These are phyloP conservation scores for Sus cebifrons DNA, from an alignment of 2,797 vertebrate genomes.

Conservation along the genomic window DNA sequence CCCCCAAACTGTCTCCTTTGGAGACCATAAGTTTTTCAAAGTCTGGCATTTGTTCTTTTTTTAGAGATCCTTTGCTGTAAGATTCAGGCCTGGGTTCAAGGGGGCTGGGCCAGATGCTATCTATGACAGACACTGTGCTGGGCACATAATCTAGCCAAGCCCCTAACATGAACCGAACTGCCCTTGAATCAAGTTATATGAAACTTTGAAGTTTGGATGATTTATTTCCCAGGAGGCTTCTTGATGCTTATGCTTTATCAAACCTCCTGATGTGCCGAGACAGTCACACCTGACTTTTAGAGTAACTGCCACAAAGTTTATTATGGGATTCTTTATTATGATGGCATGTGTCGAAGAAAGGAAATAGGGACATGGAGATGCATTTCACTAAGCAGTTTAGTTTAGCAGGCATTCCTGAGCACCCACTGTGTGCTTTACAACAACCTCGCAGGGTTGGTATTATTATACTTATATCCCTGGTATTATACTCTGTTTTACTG, in stretches of 20 bases:
- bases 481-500: not conserved
- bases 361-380: not conserved
- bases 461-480: not conserved
- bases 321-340: not conserved
- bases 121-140: not conserved
- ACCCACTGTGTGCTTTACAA: not conserved
- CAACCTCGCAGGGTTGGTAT: not conserved
- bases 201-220: not conserved
- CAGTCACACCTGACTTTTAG: not conserved
- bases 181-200: not conserved
- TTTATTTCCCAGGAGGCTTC: constrained; percentile 28
- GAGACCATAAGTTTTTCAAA: too few species aligned
- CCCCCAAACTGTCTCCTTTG: too few species aligned
- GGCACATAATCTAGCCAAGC: not conserved
- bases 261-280: not conserved
- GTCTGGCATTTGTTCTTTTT: not conserved
- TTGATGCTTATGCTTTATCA: constrained; percentile 10
- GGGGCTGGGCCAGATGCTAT: not conserved
- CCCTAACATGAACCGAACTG: not conserved
- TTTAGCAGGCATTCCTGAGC: not conserved
- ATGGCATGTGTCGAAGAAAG: constrained; percentile 20
- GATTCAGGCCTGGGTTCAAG: not conserved
- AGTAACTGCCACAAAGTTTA: constrained; percentile 1
- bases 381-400: not conserved
- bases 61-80: not conserved